Percentiles rank a stretch among this genome's conserved stretches.
phyloP scores from a whole-genome alignment of 2,888 invertebrate genomes.

The Ceraclea dissimilis region DNA sequence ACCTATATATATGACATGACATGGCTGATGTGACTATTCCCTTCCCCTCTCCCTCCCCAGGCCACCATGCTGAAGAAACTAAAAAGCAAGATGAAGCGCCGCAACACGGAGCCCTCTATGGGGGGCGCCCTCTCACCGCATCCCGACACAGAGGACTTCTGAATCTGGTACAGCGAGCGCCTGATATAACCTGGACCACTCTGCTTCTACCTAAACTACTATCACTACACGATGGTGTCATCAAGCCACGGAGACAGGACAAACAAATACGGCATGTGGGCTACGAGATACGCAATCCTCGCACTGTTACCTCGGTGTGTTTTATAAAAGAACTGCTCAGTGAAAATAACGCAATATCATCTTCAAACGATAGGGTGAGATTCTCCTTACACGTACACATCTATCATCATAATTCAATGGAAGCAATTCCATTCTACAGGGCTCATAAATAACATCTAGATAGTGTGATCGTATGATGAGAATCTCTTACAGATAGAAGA shows the following conservation, averaged over 20 bases:
- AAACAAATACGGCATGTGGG: neutral
- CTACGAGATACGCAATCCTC: neutral
- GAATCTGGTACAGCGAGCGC: conserved; percentile 67
- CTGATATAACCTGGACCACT: conserved; percentile 50
- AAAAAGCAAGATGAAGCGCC: conserved; percentile 92
- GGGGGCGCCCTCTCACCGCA: conserved; percentile 36
- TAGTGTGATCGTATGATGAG: neutral
- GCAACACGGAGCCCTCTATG: conserved; percentile 86
- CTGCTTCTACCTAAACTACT: conserved; percentile 11
- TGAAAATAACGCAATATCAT: neutral
- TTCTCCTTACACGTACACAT: neutral
- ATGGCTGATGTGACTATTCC: conserved; percentile 20
- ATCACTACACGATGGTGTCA: neutral
- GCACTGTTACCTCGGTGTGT: neutral
- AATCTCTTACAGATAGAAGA: neutral
- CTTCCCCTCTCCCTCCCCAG: conserved; percentile 53
- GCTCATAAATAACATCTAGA: conserved; percentile 2
- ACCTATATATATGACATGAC: neutral
- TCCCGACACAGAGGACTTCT: conserved; percentile 51
- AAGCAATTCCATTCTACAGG: conserved; percentile 1
- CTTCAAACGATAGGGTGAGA: neutral
- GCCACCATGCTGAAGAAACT: conserved; percentile 99
- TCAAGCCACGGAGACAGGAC: neutral
- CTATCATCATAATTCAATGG: neutral
- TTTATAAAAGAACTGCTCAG: neutral